Percentiles rank a stretch among this genome's conserved stretches.
These are phyloP conservation scores for Iselma pallidipennis DNA, from an alignment of 2,888 invertebrate genomes.

Conservation along the genomic window DNA sequence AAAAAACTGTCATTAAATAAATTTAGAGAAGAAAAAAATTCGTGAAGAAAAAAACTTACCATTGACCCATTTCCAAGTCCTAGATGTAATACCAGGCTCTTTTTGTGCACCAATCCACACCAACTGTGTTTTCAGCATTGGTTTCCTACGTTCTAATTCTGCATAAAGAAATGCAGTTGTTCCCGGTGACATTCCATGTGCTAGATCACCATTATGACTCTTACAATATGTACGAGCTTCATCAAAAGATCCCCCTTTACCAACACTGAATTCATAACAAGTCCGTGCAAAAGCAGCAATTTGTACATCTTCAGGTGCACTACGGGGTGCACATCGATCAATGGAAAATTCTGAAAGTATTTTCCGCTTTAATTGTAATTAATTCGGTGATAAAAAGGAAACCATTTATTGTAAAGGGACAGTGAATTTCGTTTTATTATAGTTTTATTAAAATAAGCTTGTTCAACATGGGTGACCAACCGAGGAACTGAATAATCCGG, in stretches of 20 bases:
- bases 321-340: constrained; percentile 77
- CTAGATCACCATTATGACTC: constrained; percentile 68
- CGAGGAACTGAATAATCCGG: neutral
- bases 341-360: constrained; percentile 75
- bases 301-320: constrained; percentile 77
- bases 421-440: neutral
- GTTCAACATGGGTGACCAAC: neutral
- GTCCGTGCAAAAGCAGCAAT: constrained; percentile 82
- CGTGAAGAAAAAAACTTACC: constrained; percentile 61
- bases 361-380: too few relatives aligned
- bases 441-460: neutral
- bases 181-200: constrained; percentile 63
- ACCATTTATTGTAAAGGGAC: too few relatives aligned
- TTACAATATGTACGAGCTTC: constrained; percentile 78
- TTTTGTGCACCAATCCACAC: constrained; percentile 93
- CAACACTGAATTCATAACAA: constrained; percentile 87
- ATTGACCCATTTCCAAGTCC: constrained; percentile 90
- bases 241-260: constrained; percentile 80
- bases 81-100: constrained; percentile 79
- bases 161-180: constrained; percentile 72
- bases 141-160: constrained; percentile 79
- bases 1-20: neutral
- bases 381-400: too few relatives aligned
- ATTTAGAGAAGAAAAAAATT: neutral
- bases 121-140: constrained; percentile 79